Evolutionary conservation across 2,797 vertebrate species (phyloP).

Genomic region (Sciurus vulgaris): DNA sequence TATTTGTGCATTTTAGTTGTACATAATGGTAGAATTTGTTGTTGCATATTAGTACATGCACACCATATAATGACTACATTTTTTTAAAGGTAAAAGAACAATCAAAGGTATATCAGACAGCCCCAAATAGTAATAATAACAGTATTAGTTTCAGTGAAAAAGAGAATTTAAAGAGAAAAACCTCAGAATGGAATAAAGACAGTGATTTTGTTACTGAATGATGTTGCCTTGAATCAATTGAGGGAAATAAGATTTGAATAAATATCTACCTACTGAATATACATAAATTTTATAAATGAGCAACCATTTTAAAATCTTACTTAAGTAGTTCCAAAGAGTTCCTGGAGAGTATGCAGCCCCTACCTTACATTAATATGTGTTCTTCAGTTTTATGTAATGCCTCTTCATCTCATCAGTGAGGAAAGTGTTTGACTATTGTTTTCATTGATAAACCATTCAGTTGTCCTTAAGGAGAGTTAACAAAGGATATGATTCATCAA

Average conservation of each 20-base stretch:
- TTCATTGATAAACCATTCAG: background rate
- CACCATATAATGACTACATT: background rate
- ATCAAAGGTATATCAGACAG: background rate
- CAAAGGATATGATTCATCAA: background rate
- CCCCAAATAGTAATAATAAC: background rate
- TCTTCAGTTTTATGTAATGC: background rate
- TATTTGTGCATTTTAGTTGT: too few relatives aligned
- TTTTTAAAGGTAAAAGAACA: slow-evolving; percentile 7
- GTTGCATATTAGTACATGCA: too few relatives aligned
- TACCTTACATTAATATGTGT: background rate
- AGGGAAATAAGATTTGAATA: background rate
- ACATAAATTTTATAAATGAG: slow-evolving; percentile 2
- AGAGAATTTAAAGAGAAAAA: background rate
- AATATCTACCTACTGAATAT: background rate
- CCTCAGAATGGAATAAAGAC: background rate
- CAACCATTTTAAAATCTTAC: background rate
- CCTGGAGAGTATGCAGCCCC: background rate
- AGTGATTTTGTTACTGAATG: slow-evolving; percentile 14
- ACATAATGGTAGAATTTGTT: too few relatives aligned
- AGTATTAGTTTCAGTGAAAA: background rate
- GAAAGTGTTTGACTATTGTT: background rate
- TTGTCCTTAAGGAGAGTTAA: background rate
- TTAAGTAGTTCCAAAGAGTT: background rate
- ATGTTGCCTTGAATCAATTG: background rate
- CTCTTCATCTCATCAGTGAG: background rate